Evolutionary conservation across 2,797 vertebrate genomes (phyloP).

Genomic region (Bradypodion pumilum): DNA sequence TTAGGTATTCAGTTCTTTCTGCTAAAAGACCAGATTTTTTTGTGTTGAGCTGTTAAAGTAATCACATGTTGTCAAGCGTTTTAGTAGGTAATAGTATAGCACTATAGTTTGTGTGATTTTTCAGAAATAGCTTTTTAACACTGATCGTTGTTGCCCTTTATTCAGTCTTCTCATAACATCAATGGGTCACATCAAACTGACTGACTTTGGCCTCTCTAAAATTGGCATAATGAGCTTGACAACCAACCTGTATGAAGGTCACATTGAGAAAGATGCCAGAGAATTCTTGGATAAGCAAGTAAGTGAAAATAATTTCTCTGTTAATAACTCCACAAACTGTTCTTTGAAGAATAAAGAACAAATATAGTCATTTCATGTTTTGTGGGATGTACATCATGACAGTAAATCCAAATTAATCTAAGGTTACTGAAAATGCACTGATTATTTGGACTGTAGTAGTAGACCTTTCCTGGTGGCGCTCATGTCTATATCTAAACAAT

Average conservation of each 20-base stretch:
- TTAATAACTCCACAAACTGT: not conserved
- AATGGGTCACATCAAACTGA: conserved; percentile 96
- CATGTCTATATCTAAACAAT: not conserved
- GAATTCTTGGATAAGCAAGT: conserved; percentile 97
- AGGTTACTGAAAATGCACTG: not conserved
- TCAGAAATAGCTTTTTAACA: conserved; percentile 20
- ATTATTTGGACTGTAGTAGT: not conserved
- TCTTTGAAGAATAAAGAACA: not conserved
- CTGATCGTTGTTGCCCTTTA: conserved; percentile 41
- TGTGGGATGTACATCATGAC: not conserved
- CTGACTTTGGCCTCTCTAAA: conserved; percentile 96
- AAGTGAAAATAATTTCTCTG: conserved; percentile 17
- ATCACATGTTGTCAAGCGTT: not conserved
- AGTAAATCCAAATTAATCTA: not conserved
- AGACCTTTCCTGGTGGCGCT: not conserved
- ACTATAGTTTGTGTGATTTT: conserved; percentile 27
- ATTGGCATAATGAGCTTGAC: conserved; percentile 97
- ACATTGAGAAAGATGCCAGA: conserved; percentile 95
- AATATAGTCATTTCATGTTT: not conserved
- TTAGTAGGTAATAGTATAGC: not conserved
- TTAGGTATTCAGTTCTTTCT: not conserved
- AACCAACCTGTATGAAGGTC: conserved; percentile 95
- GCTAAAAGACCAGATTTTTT: not conserved
- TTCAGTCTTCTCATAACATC: conserved; percentile 94
- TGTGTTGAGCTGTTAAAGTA: not conserved